These are phyloP conservation scores for Orius laevigatus DNA, from an alignment of 1,140 invertebrate species.

Conservation along the genomic window DNA sequence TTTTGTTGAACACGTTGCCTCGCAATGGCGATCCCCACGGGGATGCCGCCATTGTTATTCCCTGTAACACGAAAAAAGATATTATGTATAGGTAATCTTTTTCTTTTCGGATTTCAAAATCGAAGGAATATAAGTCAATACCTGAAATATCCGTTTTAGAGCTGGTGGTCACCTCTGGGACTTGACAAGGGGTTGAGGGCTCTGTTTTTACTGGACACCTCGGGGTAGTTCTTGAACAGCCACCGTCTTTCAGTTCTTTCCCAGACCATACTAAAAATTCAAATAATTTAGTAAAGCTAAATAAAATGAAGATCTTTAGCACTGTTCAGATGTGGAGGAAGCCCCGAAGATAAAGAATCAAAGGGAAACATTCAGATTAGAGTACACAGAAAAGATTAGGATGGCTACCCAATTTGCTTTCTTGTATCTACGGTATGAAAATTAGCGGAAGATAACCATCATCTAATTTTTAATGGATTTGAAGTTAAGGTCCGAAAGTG, in stretches of 20 bases:
- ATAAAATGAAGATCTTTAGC: not conserved
- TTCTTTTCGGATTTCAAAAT: not conserved
- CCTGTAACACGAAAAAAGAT: constrained; percentile 19
- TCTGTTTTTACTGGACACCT: constrained; percentile 12
- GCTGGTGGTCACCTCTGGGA: constrained; percentile 16
- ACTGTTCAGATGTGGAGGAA: not conserved
- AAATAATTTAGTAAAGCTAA: not conserved
- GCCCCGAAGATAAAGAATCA: not conserved
- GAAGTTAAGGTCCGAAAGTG: too few species aligned
- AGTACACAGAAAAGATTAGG: not conserved
- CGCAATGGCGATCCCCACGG: constrained; percentile 72
- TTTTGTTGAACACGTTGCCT: constrained; percentile 53
- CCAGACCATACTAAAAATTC: constrained; percentile 3
- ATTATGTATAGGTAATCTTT: not conserved
- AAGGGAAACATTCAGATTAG: not conserved
- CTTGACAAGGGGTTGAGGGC: constrained; percentile 14
- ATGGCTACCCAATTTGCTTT: too few species aligned
- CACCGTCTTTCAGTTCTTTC: constrained; percentile 8
- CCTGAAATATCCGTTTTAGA: constrained; percentile 12
- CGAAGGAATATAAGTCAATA: not conserved
- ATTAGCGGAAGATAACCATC: too few species aligned
- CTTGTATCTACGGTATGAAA: too few species aligned
- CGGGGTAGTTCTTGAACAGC: constrained; percentile 14
- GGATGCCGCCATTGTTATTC: constrained; percentile 45
- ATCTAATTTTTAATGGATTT: too few species aligned